These are phyloP conservation scores for Eurypyga helias DNA, from an alignment of 2,113 vertebrate genomes.

Conservation along the genomic window DNA sequence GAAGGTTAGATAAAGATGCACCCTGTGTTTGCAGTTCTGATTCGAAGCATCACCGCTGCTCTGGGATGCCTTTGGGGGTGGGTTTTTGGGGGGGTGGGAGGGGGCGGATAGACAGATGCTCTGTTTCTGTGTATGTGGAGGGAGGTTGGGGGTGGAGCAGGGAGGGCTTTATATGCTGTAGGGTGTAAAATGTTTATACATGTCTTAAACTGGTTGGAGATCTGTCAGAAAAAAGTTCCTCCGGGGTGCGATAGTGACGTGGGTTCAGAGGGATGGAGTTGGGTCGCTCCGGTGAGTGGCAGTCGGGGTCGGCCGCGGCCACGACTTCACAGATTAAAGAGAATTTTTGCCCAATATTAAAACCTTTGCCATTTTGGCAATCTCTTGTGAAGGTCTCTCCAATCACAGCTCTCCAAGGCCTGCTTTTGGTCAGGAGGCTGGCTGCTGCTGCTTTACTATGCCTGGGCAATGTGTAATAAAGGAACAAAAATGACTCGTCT, in stretches of 20 bases:
- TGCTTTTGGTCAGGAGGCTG: not conserved
- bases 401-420: not conserved
- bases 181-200: not conserved
- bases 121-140: not conserved
- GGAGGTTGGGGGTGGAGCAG: not conserved
- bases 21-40: not conserved
- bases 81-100: not conserved
- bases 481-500: not conserved
- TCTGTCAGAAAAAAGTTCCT: not conserved
- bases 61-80: not conserved
- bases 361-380: not conserved
- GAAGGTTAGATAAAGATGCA: not conserved
- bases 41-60: not conserved
- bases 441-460: not conserved
- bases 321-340: not conserved
- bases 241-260: fast-evolving
- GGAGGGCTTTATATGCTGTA: not conserved
- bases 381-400: not conserved
- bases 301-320: not conserved
- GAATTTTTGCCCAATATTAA: not conserved
- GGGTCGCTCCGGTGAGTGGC: fast-evolving
- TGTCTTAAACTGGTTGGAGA: not conserved
- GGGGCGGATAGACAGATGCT: not conserved
- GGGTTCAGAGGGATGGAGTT: not conserved
- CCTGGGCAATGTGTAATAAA: not conserved